These are phyloP conservation scores for Epizoanthus scotinus DNA, from an alignment of 92 coral and sea anemone genomes.

Conservation along the genomic window DNA sequence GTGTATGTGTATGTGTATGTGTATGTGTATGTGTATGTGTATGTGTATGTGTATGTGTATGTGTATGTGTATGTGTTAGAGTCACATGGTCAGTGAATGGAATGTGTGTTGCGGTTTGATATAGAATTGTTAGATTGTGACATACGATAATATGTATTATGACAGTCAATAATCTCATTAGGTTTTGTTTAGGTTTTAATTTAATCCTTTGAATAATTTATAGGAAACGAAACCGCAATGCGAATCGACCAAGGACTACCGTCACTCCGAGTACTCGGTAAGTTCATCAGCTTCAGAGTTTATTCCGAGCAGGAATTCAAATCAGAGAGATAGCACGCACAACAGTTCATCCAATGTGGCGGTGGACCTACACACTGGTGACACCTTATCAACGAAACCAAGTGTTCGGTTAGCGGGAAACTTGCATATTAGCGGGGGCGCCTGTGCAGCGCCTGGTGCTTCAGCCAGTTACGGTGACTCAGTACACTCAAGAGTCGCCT, in stretches of 20 bases:
- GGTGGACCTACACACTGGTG: background rate
- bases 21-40: background rate
- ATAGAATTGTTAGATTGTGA: no score
- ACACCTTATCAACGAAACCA: background rate
- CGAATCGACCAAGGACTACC: background rate
- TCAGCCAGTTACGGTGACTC: background rate
- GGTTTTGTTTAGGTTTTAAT: background rate
- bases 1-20: background rate
- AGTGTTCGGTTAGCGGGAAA: background rate
- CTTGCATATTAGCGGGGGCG: background rate
- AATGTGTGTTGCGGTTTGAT: no score
- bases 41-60: background rate
- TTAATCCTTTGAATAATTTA: background rate
- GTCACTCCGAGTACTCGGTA: conserved; percentile 5
- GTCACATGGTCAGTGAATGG: no score
- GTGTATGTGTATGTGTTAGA: no score
- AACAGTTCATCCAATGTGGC: background rate
- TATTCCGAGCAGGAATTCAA: background rate
- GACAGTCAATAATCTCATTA: background rate
- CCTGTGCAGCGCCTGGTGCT: conserved; percentile 1
- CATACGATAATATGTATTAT: background rate
- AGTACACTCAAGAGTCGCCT: background rate
- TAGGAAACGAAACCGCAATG: background rate
- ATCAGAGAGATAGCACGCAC: conserved; percentile 2
- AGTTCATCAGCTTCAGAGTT: background rate